Conservation (phyloP, 2,888 invertebrate species). For the Ichneumon xanthorius region DNA sequence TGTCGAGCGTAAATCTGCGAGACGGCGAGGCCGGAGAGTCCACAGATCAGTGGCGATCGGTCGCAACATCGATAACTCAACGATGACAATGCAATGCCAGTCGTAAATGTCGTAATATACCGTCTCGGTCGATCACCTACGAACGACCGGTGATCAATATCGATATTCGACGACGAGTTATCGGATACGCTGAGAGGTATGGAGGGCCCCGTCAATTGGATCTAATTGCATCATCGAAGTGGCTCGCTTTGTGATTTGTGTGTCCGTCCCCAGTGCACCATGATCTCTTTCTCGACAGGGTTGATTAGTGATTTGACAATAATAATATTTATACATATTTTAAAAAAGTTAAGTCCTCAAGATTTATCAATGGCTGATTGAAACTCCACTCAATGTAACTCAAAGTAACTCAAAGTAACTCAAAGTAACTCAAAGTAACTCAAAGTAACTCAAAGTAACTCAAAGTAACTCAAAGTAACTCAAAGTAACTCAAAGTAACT, state of each 20-base stretch:
- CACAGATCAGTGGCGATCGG: constrained; percentile 18
- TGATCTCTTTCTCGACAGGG: not conserved
- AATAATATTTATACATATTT: not conserved
- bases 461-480: too few relatives aligned
- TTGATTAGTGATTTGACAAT: not conserved
- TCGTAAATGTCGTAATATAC: constrained; percentile 45
- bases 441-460: too few relatives aligned
- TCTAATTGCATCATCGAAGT: constrained; percentile 39
- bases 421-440: too few relatives aligned
- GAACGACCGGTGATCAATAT: constrained; percentile 53
- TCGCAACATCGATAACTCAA: constrained; percentile 49
- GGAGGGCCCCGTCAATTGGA: constrained; percentile 46
- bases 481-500: too few relatives aligned
- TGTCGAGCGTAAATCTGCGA: constrained; percentile 37
- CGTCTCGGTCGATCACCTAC: constrained; percentile 7
- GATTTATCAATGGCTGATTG: too few relatives aligned
- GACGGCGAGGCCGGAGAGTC: constrained; percentile 4
- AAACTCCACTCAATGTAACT: too few relatives aligned
- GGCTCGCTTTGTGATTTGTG: constrained; percentile 5
- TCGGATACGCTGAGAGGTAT: not conserved
- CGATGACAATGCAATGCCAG: constrained; percentile 42
- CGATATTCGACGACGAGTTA: constrained; percentile 15
- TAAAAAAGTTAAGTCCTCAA: too few relatives aligned
- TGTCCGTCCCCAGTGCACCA: not conserved
- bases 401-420: too few relatives aligned